Conservation (phyloP, 2,797 vertebrate genomes). For the Anas acuta region DNA sequence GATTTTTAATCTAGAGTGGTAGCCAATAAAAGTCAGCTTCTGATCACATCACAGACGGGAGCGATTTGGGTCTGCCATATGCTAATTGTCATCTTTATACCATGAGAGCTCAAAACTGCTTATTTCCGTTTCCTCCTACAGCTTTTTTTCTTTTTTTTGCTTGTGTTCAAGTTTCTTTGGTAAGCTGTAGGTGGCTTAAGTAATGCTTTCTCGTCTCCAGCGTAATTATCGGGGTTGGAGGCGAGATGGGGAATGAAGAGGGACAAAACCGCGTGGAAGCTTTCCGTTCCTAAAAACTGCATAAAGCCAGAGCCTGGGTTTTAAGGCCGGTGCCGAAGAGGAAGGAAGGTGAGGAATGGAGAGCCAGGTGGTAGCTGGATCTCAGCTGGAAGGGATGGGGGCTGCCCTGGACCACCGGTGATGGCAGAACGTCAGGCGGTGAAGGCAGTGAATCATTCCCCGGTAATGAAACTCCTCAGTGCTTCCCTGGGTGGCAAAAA, state of each 20-base stretch:
- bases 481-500: not conserved
- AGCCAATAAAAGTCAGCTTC: conserved; percentile 38
- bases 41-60: not conserved
- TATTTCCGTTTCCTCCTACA: conserved; percentile 44
- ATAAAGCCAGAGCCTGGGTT: not conserved
- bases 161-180: conserved; percentile 31
- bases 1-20: conserved; percentile 7
- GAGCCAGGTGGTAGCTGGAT: not conserved
- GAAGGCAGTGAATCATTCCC: not conserved
- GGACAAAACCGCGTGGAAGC: not conserved
- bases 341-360: not conserved
- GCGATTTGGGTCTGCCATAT: not conserved
- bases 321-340: not conserved
- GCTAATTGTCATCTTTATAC: conserved; percentile 10
- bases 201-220: not conserved
- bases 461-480: not conserved
- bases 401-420: not conserved
- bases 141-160: not conserved
- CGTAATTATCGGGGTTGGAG: not conserved
- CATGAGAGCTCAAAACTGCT: not conserved
- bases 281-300: not conserved
- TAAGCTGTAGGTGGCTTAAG: conserved; percentile 52
- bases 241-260: not conserved
- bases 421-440: not conserved
- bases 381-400: not conserved